Percentiles rank a stretch among this genome's conserved stretches.
phyloP scores from a whole-genome alignment of 37 sponge, comb jelly and placozoan species.

The Eunapius fragilis region DNA sequence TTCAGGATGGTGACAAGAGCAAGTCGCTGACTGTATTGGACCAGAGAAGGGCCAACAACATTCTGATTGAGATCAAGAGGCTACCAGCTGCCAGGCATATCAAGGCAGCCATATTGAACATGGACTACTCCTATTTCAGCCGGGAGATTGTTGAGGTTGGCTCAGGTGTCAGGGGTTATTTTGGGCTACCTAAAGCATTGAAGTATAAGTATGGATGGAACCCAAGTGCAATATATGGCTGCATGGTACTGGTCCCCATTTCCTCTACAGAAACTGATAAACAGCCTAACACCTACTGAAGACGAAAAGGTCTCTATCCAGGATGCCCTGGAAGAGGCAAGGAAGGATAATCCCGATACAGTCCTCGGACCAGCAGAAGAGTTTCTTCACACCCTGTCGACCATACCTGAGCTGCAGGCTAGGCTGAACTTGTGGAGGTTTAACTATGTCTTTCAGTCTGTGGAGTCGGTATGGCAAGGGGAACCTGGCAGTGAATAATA shows the following conservation, averaged over 20 bases:
- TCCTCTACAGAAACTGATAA: slow-evolving; percentile 62
- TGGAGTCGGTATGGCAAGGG: slow-evolving; percentile 80
- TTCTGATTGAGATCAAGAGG: slow-evolving; percentile 80
- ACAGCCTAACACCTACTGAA: slow-evolving; percentile 75
- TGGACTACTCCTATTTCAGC: slow-evolving; percentile 87
- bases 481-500: too few species aligned
- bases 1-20: slow-evolving; percentile 40
- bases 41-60: slow-evolving; percentile 79
- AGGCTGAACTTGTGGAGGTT: slow-evolving; percentile 91
- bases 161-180: not conserved
- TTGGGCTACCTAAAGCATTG: not conserved
- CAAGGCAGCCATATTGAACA: slow-evolving; percentile 87
- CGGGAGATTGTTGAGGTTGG: slow-evolving; percentile 82
- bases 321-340: slow-evolving; percentile 72
- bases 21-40: slow-evolving; percentile 84
- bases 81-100: slow-evolving; percentile 84
- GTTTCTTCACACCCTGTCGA: slow-evolving; percentile 84
- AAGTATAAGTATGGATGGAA: too few species aligned
- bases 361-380: slow-evolving; percentile 90
- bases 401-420: slow-evolving; percentile 84
- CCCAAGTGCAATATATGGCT: too few species aligned
- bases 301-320: slow-evolving; percentile 77
- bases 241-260: not conserved
- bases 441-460: slow-evolving; percentile 74
- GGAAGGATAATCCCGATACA: slow-evolving; percentile 70